Evolutionary conservation across 2,888 invertebrate species (phyloP).

Genomic region (Amiota minor): DNA sequence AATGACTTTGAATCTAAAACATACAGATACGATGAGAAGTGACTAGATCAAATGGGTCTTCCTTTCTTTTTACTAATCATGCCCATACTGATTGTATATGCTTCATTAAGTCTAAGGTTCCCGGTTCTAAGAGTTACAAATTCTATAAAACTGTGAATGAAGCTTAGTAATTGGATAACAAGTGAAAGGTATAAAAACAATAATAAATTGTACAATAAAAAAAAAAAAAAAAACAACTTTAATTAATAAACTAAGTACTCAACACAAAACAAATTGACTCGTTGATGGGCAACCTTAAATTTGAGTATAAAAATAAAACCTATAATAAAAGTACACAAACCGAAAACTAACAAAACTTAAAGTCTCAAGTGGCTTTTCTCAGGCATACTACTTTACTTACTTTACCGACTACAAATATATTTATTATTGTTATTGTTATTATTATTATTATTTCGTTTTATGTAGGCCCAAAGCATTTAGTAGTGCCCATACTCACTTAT

Average conservation of each 20-base stretch:
- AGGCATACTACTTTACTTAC: slow-evolving; percentile 40
- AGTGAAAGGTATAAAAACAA: slow-evolving; percentile 34
- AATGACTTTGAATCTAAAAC: no score
- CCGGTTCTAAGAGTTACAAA: slow-evolving; percentile 47
- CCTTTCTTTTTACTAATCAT: no score
- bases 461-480: no score
- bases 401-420: no score
- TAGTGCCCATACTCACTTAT: no score
- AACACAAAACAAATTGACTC: slow-evolving; percentile 60
- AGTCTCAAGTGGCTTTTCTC: slow-evolving; percentile 62
- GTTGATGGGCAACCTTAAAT: slow-evolving; percentile 45
- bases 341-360: slow-evolving; percentile 58
- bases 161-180: neutral
- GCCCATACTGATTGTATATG: no score
- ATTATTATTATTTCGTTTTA: no score
- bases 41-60: no score
- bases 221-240: slow-evolving; percentile 31
- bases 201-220: slow-evolving; percentile 25
- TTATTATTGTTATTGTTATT: no score
- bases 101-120: no score
- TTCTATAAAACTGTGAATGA: neutral
- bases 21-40: no score
- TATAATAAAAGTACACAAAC: slow-evolving; percentile 33
- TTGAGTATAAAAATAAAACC: slow-evolving; percentile 7
- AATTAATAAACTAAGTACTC: slow-evolving; percentile 66